These are phyloP conservation scores for Protonemura montana DNA, from an alignment of 2,888 invertebrate genomes.

Conservation along the genomic window DNA sequence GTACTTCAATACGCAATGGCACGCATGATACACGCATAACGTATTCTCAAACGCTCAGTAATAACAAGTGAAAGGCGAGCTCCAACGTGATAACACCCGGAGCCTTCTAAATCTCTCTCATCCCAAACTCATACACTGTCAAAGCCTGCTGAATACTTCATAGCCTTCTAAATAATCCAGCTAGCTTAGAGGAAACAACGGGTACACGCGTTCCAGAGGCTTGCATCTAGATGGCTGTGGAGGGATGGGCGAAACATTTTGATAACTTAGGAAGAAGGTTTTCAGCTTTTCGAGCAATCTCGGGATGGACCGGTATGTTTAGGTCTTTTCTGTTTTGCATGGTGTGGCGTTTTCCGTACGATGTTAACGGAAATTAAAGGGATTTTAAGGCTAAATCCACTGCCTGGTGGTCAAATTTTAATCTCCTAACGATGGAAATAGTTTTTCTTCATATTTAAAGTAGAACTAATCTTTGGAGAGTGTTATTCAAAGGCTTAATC, in stretches of 20 bases:
- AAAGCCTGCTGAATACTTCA: conserved; percentile 18
- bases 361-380: too few species aligned
- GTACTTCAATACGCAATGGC: background rate
- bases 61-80: background rate
- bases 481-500: too few species aligned
- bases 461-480: too few species aligned
- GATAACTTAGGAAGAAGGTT: too few species aligned
- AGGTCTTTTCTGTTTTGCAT: too few species aligned
- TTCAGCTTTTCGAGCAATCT: too few species aligned
- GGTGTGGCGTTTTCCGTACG: too few species aligned
- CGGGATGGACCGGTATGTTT: too few species aligned
- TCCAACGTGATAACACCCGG: background rate
- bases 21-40: background rate
- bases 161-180: conserved; percentile 22
- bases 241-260: background rate
- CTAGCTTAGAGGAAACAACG: background rate
- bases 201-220: background rate
- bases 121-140: conserved; percentile 26
- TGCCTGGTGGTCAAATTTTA: too few species aligned
- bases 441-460: too few species aligned
- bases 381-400: too few species aligned
- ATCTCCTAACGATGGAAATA: too few species aligned
- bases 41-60: background rate
- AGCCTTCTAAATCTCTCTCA: background rate
- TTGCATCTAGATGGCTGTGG: background rate